phyloP scores from a whole-genome alignment of 37 sponge, comb jelly and placozoan genomes.

The Spongilla lacustris region DNA sequence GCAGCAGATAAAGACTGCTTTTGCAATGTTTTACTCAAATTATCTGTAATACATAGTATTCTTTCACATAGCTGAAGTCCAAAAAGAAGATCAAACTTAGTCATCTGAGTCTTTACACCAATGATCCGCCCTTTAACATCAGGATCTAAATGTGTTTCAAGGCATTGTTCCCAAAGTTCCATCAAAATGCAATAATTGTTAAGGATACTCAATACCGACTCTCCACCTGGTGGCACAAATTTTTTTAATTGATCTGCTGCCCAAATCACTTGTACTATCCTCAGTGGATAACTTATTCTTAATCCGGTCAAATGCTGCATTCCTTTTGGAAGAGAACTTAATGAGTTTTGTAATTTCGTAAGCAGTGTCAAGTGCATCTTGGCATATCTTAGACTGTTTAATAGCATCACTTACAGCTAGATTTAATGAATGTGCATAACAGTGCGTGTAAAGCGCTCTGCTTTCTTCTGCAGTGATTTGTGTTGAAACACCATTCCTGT shows the following conservation, averaged over 20 bases:
- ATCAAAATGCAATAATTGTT: constrained; percentile 35
- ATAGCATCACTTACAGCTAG: constrained; percentile 58
- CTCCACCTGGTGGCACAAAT: constrained; percentile 60
- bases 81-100: constrained; percentile 53
- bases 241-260: constrained; percentile 35
- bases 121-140: constrained; percentile 76
- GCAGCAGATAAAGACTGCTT: constrained; percentile 65
- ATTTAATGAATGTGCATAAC: constrained; percentile 75
- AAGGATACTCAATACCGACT: constrained; percentile 34
- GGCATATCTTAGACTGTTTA: constrained; percentile 47
- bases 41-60: constrained; percentile 67
- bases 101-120: constrained; percentile 62
- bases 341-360: constrained; percentile 43
- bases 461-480: constrained; percentile 45
- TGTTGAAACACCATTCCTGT: constrained; percentile 60
- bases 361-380: constrained; percentile 62
- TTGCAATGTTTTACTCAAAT: constrained; percentile 66
- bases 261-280: constrained; percentile 13
- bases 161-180: constrained; percentile 68
- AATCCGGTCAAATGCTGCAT: constrained; percentile 51
- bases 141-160: constrained; percentile 48
- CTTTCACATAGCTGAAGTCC: constrained; percentile 73
- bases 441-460: constrained; percentile 64
- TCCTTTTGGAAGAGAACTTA: constrained; percentile 73
- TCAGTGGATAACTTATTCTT: constrained; percentile 34